phyloP scores from a whole-genome alignment of 1,140 invertebrate species.

The Fopius arisanus region DNA sequence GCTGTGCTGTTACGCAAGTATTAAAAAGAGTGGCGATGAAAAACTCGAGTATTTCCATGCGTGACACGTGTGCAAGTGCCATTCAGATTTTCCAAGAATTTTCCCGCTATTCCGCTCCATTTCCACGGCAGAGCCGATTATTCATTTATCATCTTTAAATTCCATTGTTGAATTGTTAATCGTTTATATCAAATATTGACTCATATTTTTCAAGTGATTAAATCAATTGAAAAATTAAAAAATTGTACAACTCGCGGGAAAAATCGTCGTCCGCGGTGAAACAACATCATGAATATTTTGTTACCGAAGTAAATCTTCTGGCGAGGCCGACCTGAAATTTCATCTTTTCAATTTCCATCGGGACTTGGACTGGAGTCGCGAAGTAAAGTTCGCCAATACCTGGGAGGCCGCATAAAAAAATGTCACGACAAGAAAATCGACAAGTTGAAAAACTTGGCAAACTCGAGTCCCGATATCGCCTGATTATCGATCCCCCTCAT shows the following conservation, averaged over 20 bases:
- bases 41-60: not conserved
- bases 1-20: not conserved
- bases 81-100: not conserved
- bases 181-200: no score
- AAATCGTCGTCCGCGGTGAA: not conserved
- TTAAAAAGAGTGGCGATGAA: not conserved
- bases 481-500: not conserved
- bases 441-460: slow-evolving; percentile 7
- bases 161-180: no score
- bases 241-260: no score
- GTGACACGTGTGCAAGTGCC: not conserved
- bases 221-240: no score
- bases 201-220: no score
- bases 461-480: not conserved
- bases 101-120: no score
- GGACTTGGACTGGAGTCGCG: not conserved
- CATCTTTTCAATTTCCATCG: slow-evolving; percentile 2
- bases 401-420: not conserved
- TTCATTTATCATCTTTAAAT: no score
- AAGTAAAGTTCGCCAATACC: slow-evolving; percentile 7
- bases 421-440: not conserved
- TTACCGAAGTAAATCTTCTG: not conserved
- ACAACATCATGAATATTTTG: slow-evolving; percentile 1
- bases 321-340: not conserved
- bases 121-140: no score